Conservation (phyloP, 2,888 invertebrate genomes). For the Leptinotarsa haldemani region DNA sequence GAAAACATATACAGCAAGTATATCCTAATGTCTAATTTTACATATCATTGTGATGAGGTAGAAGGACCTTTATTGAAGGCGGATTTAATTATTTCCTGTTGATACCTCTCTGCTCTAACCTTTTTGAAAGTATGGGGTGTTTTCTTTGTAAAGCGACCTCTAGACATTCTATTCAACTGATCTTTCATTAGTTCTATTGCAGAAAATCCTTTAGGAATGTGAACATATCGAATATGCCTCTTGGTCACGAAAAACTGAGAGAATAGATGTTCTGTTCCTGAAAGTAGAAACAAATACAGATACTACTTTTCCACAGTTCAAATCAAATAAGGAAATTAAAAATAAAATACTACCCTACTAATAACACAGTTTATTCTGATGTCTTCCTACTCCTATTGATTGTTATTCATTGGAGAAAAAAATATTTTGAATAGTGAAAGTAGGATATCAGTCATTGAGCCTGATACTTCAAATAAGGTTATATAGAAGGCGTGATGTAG, state of each 20-base stretch:
- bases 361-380: too few species aligned
- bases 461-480: too few species aligned
- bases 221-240: conserved; percentile 76
- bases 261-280: conserved; percentile 68
- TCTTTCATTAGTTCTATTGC: conserved; percentile 52
- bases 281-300: conserved; percentile 34
- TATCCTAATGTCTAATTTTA: not conserved
- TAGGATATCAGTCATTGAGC: too few species aligned
- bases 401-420: too few species aligned
- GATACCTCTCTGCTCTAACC: conserved; percentile 68
- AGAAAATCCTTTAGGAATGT: conserved; percentile 69
- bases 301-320: not conserved
- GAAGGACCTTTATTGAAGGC: conserved; percentile 1
- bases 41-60: not conserved
- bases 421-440: too few species aligned
- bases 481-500: too few species aligned
- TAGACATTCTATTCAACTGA: conserved; percentile 41
- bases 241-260: conserved; percentile 73
- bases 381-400: too few species aligned
- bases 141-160: conserved; percentile 30
- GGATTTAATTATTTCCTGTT: conserved; percentile 64
- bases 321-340: not conserved
- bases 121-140: conserved; percentile 65
- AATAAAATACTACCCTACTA: too few species aligned
- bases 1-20: too few species aligned